A percentile compares a stretch with the other conserved stretches of the same genome.
Conservation (phyloP, 2,888 invertebrate species). For the Chrysotoxum bicinctum region DNA sequence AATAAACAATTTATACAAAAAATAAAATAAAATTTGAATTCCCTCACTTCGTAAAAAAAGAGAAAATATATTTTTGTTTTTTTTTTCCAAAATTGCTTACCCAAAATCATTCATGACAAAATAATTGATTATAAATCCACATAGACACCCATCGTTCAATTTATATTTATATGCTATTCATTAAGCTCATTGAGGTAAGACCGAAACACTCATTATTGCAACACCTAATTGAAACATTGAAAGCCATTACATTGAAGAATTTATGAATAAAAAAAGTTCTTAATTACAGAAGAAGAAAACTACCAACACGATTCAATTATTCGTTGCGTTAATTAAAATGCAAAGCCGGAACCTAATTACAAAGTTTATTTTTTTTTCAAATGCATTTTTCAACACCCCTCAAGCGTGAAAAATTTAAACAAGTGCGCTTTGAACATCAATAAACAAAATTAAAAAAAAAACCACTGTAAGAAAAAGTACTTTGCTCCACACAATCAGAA, state of each 20-base stretch:
- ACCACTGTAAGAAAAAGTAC: neutral
- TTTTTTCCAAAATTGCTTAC: neutral
- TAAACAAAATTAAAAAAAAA: neutral
- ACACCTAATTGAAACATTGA: conserved; percentile 13
- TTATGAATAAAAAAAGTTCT: neutral
- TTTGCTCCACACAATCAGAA: neutral
- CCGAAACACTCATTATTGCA: neutral
- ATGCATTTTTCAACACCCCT: neutral
- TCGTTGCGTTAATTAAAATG: conserved; percentile 60
- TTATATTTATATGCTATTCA: neutral
- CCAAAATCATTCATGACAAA: neutral
- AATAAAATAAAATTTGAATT: no score
- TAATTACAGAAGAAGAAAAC: neutral
- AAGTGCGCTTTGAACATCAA: neutral
- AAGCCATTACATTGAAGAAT: neutral
- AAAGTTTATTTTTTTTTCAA: conserved; percentile 6
- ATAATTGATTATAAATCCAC: neutral
- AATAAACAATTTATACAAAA: no score
- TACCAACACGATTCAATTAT: conserved; percentile 39
- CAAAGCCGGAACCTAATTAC: conserved; percentile 48
- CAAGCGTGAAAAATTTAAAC: neutral
- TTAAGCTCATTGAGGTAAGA: neutral
- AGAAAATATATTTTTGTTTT: neutral
- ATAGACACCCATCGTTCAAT: neutral
- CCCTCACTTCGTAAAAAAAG: no score